Evolutionary conservation across 2,113 vertebrate genomes (phyloP).

Genomic region (Lota lota): DNA sequence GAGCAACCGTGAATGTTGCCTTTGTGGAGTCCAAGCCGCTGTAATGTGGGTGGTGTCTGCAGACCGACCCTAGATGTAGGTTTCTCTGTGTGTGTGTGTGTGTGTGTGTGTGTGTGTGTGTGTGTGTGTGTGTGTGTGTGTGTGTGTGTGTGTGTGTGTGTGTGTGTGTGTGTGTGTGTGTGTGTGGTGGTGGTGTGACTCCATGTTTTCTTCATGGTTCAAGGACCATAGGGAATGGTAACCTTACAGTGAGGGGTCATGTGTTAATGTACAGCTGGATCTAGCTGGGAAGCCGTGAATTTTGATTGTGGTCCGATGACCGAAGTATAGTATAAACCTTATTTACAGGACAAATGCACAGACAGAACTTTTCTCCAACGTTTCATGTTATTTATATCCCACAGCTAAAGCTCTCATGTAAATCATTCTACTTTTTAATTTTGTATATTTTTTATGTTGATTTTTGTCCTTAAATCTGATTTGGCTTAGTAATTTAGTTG

Average conservation of each 20-base stretch:
- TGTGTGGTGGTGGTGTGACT: no score
- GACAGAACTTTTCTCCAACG: constrained; percentile 1
- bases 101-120: no score
- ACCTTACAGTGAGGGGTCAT: no score
- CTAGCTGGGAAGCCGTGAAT: background rate
- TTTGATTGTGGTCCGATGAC: constrained; percentile 9
- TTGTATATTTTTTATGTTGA: constrained; percentile 7
- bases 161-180: no score
- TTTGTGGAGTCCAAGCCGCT: constrained; percentile 10
- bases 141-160: no score
- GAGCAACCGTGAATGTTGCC: constrained; percentile 38
- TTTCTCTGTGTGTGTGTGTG: no score
- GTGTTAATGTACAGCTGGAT: background rate
- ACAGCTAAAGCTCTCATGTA: constrained; percentile 16
- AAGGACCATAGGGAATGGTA: no score
- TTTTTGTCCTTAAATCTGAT: constrained; percentile 22
- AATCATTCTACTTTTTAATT: constrained; percentile 16
- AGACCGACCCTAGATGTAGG: no score
- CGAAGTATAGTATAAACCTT: constrained; percentile 9
- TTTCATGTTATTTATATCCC: background rate
- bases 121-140: no score
- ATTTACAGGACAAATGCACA: constrained; percentile 3
- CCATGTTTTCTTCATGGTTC: no score
- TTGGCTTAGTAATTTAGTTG: constrained; percentile 9
- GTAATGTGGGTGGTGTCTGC: background rate